Conservation (phyloP, 2,888 invertebrate species). For the Salpingus planirostris region DNA sequence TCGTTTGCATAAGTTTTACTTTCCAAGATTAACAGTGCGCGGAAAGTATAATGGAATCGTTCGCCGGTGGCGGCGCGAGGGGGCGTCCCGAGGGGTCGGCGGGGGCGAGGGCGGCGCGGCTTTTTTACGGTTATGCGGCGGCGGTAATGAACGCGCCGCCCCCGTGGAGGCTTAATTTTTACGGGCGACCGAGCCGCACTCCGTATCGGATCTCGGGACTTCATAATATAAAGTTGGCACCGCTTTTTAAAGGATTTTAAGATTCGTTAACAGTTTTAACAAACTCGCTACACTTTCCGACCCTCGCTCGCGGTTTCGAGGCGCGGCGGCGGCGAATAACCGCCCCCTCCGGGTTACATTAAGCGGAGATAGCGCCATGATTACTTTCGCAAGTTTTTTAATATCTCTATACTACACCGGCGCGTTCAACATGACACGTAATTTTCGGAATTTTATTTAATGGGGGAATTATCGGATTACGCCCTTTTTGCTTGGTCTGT, state of each 20-base stretch:
- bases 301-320: slow-evolving; percentile 23
- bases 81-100: slow-evolving; percentile 18
- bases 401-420: slow-evolving; percentile 37
- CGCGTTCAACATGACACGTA: slow-evolving; percentile 36
- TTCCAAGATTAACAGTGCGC: slow-evolving; percentile 42
- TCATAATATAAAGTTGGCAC: slow-evolving; percentile 38
- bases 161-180: not conserved
- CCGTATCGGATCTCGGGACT: slow-evolving; percentile 22
- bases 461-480: slow-evolving; percentile 22
- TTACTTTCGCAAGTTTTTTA: slow-evolving; percentile 40
- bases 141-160: slow-evolving; percentile 30
- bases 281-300: slow-evolving; percentile 37
- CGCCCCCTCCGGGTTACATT: no score
- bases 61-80: slow-evolving; percentile 13
- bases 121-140: slow-evolving; percentile 39
- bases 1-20: slow-evolving; percentile 45
- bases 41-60: slow-evolving; percentile 41
- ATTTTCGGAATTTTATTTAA: slow-evolving; percentile 36
- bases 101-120: slow-evolving; percentile 9
- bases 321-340: slow-evolving; percentile 13
- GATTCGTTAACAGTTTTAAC: slow-evolving; percentile 43
- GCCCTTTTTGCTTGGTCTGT: slow-evolving; percentile 23
- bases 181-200: not conserved
- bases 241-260: slow-evolving; percentile 42
- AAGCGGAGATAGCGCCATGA: slow-evolving; percentile 28